Conservation (phyloP, 1,140 invertebrate genomes). For the Eurosta solidaginis region DNA sequence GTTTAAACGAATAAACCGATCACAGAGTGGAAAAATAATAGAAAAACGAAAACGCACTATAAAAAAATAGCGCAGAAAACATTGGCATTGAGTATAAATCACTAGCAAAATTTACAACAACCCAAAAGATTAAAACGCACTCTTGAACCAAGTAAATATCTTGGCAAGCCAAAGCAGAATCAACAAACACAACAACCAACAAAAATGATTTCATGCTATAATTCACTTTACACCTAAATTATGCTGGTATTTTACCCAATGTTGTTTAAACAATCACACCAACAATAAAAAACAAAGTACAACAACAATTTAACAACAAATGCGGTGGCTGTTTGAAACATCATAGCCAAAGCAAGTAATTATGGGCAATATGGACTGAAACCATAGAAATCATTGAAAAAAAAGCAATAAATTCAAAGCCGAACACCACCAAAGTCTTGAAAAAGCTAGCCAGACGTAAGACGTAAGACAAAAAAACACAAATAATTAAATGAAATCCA, state of each 20-base stretch:
- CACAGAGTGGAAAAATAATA: background rate
- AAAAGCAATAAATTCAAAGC: slow-evolving; percentile 2
- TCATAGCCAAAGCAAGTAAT: background rate
- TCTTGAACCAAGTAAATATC: too few species aligned
- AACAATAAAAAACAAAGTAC: background rate
- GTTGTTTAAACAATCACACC: background rate
- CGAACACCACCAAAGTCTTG: slow-evolving; percentile 7
- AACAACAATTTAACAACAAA: background rate
- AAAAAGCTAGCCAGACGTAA: background rate
- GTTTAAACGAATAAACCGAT: too few species aligned
- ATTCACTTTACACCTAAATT: background rate
- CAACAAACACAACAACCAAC: too few species aligned
- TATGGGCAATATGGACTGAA: slow-evolving; percentile 22
- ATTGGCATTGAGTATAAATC: background rate
- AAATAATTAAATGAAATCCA: background rate
- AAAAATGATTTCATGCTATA: background rate
- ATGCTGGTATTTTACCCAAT: background rate
- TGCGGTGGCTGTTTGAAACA: slow-evolving; percentile 18
- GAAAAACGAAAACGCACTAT: background rate
- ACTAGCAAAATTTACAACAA: background rate
- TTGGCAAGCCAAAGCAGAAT: background rate
- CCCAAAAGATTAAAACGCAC: background rate
- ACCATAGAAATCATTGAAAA: slow-evolving; percentile 28
- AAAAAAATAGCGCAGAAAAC: background rate
- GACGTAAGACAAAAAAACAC: background rate